Conservation (phyloP, 2,797 vertebrate genomes). For the Sphenopsis melanotis region DNA sequence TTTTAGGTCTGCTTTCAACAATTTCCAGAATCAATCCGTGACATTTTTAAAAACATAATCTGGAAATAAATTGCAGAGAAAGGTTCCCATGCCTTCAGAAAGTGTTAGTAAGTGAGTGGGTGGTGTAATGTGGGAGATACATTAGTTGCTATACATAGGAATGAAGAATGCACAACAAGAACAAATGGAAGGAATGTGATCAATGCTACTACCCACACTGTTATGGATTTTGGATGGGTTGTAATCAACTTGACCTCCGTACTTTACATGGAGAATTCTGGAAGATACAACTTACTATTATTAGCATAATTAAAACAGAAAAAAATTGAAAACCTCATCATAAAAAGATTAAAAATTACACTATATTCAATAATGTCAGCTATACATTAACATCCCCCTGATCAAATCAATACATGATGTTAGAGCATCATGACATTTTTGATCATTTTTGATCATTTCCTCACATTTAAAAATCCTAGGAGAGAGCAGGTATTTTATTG, state of each 20-base stretch:
- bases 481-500: neutral
- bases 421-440: slow-evolving; percentile 8
- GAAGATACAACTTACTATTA: neutral
- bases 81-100: slow-evolving; percentile 14
- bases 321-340: neutral
- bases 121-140: slow-evolving; percentile 26
- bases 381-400: neutral
- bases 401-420: neutral
- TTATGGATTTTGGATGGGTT: neutral
- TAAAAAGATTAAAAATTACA: neutral
- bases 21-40: neutral
- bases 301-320: neutral
- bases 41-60: neutral
- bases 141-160: slow-evolving; percentile 42
- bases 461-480: neutral
- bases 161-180: neutral
- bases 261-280: slow-evolving; percentile 21
- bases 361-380: neutral
- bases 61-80: slow-evolving; percentile 18
- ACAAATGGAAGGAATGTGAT: slow-evolving; percentile 1
- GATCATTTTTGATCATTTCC: neutral
- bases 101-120: slow-evolving; percentile 10
- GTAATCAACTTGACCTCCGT: neutral
- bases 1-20: neutral
- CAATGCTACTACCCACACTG: neutral